Evolutionary conservation across 1,140 invertebrate genomes (phyloP).

Genomic region (Nomia melanderi): DNA sequence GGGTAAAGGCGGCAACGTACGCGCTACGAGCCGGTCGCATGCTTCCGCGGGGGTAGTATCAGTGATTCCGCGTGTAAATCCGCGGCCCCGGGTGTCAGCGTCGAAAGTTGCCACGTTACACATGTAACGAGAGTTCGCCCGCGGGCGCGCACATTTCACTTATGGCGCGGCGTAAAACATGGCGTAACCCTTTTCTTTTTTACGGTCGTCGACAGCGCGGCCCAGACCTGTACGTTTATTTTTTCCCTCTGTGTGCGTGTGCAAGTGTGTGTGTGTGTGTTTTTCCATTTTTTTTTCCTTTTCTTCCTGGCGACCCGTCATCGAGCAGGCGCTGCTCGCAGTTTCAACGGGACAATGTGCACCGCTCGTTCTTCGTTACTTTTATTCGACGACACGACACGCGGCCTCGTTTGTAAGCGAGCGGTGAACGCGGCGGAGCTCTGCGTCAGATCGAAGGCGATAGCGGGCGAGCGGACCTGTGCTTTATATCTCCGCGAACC

Average conservation of each 20-base stretch:
- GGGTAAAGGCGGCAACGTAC: conserved; percentile 27
- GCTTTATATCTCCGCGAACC: not conserved
- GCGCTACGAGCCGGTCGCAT: not conserved
- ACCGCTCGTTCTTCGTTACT: conserved; percentile 34
- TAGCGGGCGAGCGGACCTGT: not conserved
- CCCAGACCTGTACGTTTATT: too few species aligned
- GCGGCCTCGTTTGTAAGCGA: not conserved
- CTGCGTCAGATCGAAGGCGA: conserved; percentile 5
- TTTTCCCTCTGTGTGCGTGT: too few species aligned
- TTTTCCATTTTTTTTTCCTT: too few species aligned
- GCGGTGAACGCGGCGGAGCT: too few species aligned
- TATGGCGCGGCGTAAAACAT: conserved; percentile 59
- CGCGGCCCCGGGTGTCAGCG: not conserved
- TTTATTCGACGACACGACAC: conserved; percentile 14
- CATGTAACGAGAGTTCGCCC: conserved; percentile 55
- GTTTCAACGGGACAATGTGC: not conserved
- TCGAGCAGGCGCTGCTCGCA: conserved; percentile 13
- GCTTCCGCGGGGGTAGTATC: conserved; percentile 9
- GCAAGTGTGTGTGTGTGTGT: too few species aligned
- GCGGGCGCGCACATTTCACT: conserved; percentile 64
- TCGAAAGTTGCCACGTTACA: conserved; percentile 56
- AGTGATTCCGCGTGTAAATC: conserved; percentile 59
- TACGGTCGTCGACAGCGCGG: conserved; percentile 37
- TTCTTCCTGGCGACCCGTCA: not conserved
- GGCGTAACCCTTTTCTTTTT: conserved; percentile 46